A percentile compares a stretch with the other conserved stretches of the same genome.
Evolutionary conservation across 2,888 invertebrate genomes (phyloP).

Genomic region (Cylindroiulus punctatus): DNA sequence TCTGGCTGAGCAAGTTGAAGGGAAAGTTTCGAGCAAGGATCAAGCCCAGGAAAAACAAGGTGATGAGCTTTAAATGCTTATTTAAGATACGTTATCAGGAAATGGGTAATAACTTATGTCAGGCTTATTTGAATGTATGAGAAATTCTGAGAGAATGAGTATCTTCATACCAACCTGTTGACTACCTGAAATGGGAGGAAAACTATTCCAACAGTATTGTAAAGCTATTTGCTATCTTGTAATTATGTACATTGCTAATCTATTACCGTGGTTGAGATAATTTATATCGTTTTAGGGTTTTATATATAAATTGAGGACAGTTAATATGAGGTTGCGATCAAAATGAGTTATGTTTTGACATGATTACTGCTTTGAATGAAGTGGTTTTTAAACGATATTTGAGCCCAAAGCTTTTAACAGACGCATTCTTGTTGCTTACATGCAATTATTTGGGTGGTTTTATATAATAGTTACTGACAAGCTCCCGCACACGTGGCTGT

Average conservation of each 20-base stretch:
- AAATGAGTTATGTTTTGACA: background rate
- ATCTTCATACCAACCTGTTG: background rate
- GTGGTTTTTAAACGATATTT: background rate
- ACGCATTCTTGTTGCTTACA: background rate
- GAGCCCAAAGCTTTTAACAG: background rate
- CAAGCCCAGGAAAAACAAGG: background rate
- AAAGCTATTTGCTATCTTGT: background rate
- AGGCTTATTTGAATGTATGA: background rate
- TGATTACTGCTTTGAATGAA: background rate
- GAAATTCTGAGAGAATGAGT: background rate
- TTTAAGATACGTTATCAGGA: background rate
- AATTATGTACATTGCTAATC: conserved; percentile 17
- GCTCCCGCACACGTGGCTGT: background rate
- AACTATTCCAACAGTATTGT: conserved; percentile 2
- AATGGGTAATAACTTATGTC: background rate
- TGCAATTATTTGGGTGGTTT: background rate
- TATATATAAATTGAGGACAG: background rate
- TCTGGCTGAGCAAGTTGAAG: background rate
- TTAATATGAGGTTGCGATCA: background rate
- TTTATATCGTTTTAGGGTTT: conserved; percentile 3
- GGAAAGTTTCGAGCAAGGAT: background rate
- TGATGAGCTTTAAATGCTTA: background rate
- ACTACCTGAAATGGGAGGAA: background rate
- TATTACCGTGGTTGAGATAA: background rate
- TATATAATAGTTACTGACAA: background rate